Conservation (phyloP, 2,888 invertebrate species). For the Lepeophtheirus nordmannii region DNA sequence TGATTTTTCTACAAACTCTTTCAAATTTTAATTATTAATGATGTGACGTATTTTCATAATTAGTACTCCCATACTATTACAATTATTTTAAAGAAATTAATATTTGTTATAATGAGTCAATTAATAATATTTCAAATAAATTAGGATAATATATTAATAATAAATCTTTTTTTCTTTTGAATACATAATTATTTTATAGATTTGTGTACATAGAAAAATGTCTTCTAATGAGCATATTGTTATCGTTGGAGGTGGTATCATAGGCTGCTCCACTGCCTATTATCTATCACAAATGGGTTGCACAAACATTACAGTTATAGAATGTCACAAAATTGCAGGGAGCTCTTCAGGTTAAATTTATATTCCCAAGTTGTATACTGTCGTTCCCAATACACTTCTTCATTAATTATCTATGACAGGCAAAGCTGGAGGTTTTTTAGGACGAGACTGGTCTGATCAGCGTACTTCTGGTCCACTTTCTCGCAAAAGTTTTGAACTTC, state of each 20-base stretch:
- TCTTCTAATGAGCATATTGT: neutral
- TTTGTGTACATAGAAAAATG: no score
- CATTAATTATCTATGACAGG: neutral
- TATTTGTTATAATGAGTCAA: no score
- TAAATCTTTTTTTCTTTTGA: no score
- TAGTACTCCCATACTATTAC: no score
- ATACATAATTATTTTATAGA: no score
- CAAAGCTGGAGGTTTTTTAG: conserved; percentile 22
- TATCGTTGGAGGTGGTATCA: conserved; percentile 23
- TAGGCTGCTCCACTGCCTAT: conserved; percentile 21
- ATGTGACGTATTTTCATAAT: no score
- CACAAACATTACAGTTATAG: conserved; percentile 2
- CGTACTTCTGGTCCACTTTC: neutral
- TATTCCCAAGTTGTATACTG: neutral
- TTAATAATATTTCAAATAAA: no score
- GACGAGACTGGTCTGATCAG: conserved; percentile 16
- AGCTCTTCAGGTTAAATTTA: conserved; percentile 2
- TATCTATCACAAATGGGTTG: conserved; percentile 15
- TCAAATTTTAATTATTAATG: no score
- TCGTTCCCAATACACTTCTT: neutral
- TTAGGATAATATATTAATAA: no score
- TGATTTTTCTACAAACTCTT: no score
- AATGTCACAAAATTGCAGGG: conserved; percentile 9
- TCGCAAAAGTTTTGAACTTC: conserved; percentile 16
- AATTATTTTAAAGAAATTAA: no score